A percentile compares a stretch with the other conserved stretches of the same genome.
Conservation (phyloP, 2,797 vertebrate genomes). For the Danionella dracula region DNA sequence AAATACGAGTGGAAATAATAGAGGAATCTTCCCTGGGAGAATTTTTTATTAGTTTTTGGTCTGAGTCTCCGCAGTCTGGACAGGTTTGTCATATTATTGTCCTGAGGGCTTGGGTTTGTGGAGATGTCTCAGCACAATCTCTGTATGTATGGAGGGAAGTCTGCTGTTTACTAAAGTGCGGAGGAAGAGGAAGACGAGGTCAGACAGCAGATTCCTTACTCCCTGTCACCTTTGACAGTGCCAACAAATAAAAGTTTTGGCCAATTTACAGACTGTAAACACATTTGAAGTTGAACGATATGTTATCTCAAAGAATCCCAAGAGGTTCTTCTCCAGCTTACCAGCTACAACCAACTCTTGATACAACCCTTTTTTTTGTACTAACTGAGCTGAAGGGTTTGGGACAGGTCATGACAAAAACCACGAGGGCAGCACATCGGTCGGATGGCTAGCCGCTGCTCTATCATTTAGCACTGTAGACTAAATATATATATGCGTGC, state of each 20-base stretch:
- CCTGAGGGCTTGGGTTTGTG: constrained; percentile 12
- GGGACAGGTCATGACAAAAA: neutral
- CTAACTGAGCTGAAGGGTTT: neutral
- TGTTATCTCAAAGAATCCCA: neutral
- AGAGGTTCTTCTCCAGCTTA: too few species aligned
- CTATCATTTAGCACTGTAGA: too few species aligned
- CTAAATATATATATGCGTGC: too few species aligned
- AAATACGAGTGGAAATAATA: neutral
- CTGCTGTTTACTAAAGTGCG: constrained; percentile 16
- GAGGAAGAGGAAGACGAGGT: neutral
- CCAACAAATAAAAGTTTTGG: neutral
- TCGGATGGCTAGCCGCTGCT: too few species aligned
- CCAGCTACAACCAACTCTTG: neutral
- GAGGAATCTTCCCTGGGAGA: neutral
- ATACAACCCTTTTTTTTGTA: neutral
- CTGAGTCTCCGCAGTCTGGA: neutral
- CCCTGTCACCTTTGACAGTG: neutral
- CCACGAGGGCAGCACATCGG: too few species aligned
- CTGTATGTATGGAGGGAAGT: neutral
- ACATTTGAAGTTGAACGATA: neutral
- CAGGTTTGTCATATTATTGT: constrained; percentile 13
- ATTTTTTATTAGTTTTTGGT: neutral
- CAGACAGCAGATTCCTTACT: constrained; percentile 7
- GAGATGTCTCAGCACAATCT: constrained; percentile 11
- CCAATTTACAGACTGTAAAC: constrained; percentile 1